phyloP scores from a whole-genome alignment of 1,140 invertebrate genomes.

The Ips nitidus region DNA sequence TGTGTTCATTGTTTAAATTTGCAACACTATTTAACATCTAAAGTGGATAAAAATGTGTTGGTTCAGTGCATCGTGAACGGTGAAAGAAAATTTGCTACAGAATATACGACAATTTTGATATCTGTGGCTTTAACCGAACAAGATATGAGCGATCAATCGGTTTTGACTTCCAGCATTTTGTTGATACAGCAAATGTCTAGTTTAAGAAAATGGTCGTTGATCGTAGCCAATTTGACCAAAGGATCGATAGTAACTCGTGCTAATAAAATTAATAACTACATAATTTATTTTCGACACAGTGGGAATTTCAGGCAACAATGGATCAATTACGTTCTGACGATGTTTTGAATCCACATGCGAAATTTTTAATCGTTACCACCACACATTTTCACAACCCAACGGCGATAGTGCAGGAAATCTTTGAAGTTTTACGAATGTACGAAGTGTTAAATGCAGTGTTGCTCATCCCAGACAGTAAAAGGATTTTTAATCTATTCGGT shows the following conservation, averaged over 20 bases:
- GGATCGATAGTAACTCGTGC: neutral
- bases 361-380: conserved; percentile 40
- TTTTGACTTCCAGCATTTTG: conserved; percentile 1
- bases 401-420: conserved; percentile 29
- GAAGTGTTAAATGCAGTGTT: conserved; percentile 36
- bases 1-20: neutral
- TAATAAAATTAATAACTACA: conserved; percentile 20
- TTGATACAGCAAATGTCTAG: conserved; percentile 6
- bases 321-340: conserved; percentile 1
- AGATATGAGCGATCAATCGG: conserved; percentile 2
- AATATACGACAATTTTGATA: conserved; percentile 21
- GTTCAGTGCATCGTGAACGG: conserved; percentile 21
- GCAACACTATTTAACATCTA: neutral
- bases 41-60: conserved; percentile 8
- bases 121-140: conserved; percentile 20
- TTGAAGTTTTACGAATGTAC: conserved; percentile 27
- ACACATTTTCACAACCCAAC: conserved; percentile 15
- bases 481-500: conserved; percentile 37
- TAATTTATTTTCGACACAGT: conserved; percentile 33
- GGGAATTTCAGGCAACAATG: conserved; percentile 25
- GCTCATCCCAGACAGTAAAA: conserved; percentile 18
- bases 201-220: conserved; percentile 7
- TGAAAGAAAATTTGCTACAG: conserved; percentile 8
- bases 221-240: conserved; percentile 11
- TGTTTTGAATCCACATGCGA: conserved; percentile 43